Percentiles rank a stretch among this genome's conserved stretches.
These are phyloP conservation scores for Petromus typicus DNA, from an alignment of 2,113 vertebrate genomes.

Conservation along the genomic window DNA sequence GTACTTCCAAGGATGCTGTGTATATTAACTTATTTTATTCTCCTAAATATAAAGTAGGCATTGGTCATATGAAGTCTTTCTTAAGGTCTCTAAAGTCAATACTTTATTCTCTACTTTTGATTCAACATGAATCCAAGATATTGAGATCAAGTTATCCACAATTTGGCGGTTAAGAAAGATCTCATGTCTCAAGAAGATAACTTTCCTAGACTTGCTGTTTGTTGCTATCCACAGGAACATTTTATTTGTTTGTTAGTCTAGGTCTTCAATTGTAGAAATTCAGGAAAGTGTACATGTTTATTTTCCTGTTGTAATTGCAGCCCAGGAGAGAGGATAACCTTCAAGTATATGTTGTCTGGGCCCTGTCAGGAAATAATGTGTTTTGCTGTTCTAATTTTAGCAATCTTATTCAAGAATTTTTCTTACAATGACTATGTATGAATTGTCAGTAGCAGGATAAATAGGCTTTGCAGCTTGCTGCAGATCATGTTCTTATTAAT, in stretches of 20 bases:
- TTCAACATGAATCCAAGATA: neutral
- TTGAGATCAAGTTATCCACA: neutral
- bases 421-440: neutral
- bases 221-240: neutral
- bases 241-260: neutral
- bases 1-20: neutral
- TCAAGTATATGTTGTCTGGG: neutral
- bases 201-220: neutral
- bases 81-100: neutral
- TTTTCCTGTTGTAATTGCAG: neutral
- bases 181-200: neutral
- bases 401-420: neutral
- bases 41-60: neutral
- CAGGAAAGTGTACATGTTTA: neutral
- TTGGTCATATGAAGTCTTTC: neutral
- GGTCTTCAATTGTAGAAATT: neutral
- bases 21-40: neutral
- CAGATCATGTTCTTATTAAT: neutral
- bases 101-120: neutral
- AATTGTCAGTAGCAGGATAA: neutral
- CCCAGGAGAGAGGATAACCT: neutral
- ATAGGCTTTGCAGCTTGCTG: neutral
- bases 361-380: neutral
- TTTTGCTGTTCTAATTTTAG: neutral
- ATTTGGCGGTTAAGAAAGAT: neutral